Evolutionary conservation across 2,797 vertebrate genomes (phyloP).

Genomic region (Loriculus beryllinus): DNA sequence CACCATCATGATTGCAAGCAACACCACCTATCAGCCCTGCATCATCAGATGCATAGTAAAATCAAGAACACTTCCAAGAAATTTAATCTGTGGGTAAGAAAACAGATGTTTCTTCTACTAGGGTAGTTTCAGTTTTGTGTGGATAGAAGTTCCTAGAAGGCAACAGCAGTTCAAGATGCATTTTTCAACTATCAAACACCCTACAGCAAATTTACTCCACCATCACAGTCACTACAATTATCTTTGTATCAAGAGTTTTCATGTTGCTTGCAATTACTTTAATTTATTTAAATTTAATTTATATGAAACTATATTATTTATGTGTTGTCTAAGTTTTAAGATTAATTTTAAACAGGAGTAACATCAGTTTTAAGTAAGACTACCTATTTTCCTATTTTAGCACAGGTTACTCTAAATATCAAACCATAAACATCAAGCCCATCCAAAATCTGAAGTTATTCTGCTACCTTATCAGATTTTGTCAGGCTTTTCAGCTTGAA

Average conservation of each 20-base stretch:
- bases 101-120: background rate
- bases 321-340: background rate
- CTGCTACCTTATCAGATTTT: conserved; percentile 8
- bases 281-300: conserved; percentile 9
- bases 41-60: background rate
- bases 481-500: conserved; percentile 46
- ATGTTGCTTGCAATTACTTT: background rate
- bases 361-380: background rate
- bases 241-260: background rate
- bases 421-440: background rate
- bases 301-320: background rate
- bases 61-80: background rate
- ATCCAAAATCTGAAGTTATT: background rate
- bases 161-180: background rate
- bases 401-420: background rate
- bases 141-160: background rate
- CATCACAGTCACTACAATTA: background rate
- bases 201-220: background rate
- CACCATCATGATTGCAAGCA: background rate
- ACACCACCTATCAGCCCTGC: background rate
- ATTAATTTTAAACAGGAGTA: background rate
- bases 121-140: background rate
- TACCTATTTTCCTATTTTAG: conserved; percentile 22
- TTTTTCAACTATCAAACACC: background rate
- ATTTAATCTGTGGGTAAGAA: background rate